Conservation (phyloP, 2,797 vertebrate species). For the Melanotaenia pygmaea region DNA sequence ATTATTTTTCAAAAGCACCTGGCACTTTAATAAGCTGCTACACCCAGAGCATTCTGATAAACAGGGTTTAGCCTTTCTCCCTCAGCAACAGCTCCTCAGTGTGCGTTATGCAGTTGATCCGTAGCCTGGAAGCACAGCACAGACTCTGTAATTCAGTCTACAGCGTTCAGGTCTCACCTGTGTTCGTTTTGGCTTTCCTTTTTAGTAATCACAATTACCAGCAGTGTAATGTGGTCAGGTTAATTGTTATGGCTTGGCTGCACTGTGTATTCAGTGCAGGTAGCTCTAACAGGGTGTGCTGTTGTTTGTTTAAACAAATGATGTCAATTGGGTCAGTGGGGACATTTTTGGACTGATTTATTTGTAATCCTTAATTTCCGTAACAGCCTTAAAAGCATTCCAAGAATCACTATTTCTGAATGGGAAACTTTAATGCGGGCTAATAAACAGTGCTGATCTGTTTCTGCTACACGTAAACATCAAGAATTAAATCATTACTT, state of each 20-base stretch:
- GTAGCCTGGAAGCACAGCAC: constrained; percentile 49
- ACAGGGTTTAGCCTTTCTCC: constrained; percentile 66
- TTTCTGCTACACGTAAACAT: constrained; percentile 43
- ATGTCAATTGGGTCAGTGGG: constrained; percentile 45
- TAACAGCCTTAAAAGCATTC: constrained; percentile 15
- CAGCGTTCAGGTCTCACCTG: constrained; percentile 49
- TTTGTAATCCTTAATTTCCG: constrained; percentile 41
- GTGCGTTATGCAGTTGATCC: constrained; percentile 58
- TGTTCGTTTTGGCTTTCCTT: constrained; percentile 38
- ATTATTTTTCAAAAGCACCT: constrained; percentile 75
- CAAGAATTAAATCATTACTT: constrained; percentile 3
- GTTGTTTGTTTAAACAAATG: constrained; percentile 46
- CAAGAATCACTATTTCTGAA: constrained; percentile 20
- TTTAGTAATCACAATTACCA: constrained; percentile 63
- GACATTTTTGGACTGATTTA: constrained; percentile 39
- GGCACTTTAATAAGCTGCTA: constrained; percentile 81
- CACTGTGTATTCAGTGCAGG: constrained; percentile 32
- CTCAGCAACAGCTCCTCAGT: constrained; percentile 56
- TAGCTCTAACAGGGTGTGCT: constrained; percentile 20
- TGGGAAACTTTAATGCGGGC: constrained; percentile 3
- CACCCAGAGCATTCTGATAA: constrained; percentile 79
- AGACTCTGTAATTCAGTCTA: constrained; percentile 56
- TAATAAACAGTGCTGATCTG: constrained; percentile 34
- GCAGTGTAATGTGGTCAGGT: constrained; percentile 57
- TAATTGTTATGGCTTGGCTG: constrained; percentile 48